Conservation (phyloP, 2,113 vertebrate species). For the Psilopsiagon aymara region DNA sequence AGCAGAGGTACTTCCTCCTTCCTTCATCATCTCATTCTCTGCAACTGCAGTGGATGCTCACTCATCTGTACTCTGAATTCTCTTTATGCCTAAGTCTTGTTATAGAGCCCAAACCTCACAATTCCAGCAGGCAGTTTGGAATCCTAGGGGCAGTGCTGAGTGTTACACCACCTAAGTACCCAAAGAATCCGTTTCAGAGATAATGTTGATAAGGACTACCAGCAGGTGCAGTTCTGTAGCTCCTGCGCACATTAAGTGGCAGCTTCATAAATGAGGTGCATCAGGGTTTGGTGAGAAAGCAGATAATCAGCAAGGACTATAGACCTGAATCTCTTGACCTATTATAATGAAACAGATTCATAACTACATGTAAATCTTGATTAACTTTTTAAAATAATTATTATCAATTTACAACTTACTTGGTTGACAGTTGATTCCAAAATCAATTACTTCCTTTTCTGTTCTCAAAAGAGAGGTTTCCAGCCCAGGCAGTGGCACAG, state of each 20-base stretch:
- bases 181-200: neutral
- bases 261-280: neutral
- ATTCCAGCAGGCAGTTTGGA: neutral
- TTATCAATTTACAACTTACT: neutral
- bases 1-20: neutral
- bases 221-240: neutral
- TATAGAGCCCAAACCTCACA: neutral
- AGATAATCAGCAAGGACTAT: neutral
- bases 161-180: neutral
- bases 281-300: neutral
- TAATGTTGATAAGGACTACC: neutral
- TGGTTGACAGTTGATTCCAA: neutral
- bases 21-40: neutral
- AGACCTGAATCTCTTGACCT: neutral
- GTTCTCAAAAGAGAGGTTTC: neutral
- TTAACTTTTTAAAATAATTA: neutral
- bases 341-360: neutral
- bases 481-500: neutral
- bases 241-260: fast-evolving
- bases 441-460: neutral
- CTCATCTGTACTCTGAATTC: neutral
- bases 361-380: neutral
- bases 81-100: neutral
- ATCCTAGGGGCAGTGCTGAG: neutral
- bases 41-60: neutral